These are phyloP conservation scores for Macrophya annulata DNA, from an alignment of 2,888 invertebrate genomes.

Conservation along the genomic window DNA sequence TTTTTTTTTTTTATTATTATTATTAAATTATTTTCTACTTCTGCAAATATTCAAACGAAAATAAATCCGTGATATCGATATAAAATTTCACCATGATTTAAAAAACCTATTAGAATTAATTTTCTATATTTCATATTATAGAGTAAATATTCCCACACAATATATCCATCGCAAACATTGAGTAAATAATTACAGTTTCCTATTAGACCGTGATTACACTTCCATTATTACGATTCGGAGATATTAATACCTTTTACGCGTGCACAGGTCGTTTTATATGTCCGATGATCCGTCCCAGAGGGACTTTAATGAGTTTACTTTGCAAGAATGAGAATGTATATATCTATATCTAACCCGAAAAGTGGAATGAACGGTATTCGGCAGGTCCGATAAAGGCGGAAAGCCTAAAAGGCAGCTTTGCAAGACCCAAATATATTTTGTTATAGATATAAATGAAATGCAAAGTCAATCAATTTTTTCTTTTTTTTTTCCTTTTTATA, in stretches of 20 bases:
- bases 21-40: background rate
- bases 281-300: constrained; percentile 4
- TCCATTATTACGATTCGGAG: background rate
- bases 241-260: constrained; percentile 1
- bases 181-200: background rate
- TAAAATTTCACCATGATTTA: background rate
- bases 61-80: background rate
- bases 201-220: background rate
- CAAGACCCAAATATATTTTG: background rate
- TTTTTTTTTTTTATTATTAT: no score
- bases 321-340: background rate
- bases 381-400: background rate
- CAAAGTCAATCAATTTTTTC: no score
- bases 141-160: no score
- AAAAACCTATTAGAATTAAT: no score
- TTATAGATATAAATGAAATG: background rate
- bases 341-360: background rate
- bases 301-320: constrained; percentile 13
- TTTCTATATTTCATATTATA: no score
- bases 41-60: background rate
- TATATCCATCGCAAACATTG: background rate
- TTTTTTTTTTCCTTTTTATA: background rate
- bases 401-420: background rate
- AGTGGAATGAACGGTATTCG: background rate
- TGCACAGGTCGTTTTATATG: background rate